These are phyloP conservation scores for Echinops telfairi DNA, from an alignment of 2,113 vertebrate species.

Conservation along the genomic window DNA sequence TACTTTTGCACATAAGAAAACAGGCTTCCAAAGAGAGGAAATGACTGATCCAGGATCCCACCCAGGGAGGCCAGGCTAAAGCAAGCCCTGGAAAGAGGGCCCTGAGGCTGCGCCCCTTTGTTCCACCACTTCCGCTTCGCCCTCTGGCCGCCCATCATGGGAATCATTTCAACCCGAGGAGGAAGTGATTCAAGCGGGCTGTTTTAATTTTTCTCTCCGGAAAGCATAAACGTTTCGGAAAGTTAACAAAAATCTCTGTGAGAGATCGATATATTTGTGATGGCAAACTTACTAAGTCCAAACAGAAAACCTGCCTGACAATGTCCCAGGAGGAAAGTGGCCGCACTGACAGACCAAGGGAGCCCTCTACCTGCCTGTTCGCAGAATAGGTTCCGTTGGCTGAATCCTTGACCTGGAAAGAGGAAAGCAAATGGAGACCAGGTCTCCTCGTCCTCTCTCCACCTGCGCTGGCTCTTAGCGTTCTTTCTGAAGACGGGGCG, in stretches of 20 bases:
- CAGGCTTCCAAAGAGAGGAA: not conserved
- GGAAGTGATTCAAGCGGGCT: not conserved
- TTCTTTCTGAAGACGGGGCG: constrained; percentile 60
- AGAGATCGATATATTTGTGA: constrained; percentile 34
- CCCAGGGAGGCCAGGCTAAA: not conserved
- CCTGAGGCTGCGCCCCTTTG: not conserved
- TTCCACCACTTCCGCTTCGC: too few species aligned
- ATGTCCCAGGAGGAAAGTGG: constrained; percentile 58
- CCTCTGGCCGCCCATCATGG: not conserved
- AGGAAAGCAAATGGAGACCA: constrained; percentile 61
- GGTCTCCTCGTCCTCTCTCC: constrained; percentile 64
- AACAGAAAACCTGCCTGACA: constrained; percentile 63
- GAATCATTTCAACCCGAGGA: constrained; percentile 31
- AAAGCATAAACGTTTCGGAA: constrained; percentile 19
- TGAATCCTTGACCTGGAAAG: constrained; percentile 70
- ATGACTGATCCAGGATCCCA: not conserved
- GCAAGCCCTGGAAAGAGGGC: not conserved
- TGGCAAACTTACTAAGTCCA: constrained; percentile 45
- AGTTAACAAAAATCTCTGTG: constrained; percentile 21
- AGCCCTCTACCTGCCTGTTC: constrained; percentile 80
- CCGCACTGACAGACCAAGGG: constrained; percentile 72
- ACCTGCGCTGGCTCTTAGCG: not conserved
- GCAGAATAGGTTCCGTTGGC: constrained; percentile 70
- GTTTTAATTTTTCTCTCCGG: not conserved
- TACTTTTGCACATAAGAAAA: constrained; percentile 1